These are phyloP conservation scores for Pterois miles DNA, from an alignment of 2,797 vertebrate species.

Conservation along the genomic window DNA sequence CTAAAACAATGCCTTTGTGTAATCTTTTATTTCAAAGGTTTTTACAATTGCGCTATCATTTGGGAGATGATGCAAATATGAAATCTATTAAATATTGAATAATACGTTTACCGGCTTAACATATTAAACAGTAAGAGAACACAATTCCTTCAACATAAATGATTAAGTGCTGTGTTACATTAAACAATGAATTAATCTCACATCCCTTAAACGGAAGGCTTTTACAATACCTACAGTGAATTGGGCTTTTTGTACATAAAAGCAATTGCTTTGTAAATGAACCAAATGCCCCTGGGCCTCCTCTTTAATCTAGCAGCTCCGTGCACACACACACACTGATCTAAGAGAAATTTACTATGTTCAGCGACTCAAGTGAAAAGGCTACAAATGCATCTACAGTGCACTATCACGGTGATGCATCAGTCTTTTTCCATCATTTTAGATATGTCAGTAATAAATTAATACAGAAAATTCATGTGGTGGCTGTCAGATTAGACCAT, in stretches of 20 bases:
- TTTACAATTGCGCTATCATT: background rate
- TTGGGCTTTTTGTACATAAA: conserved; percentile 80
- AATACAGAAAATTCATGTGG: background rate
- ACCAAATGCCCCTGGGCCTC: conserved; percentile 78
- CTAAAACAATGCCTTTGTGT: conserved; percentile 49
- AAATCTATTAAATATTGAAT: conserved; percentile 40
- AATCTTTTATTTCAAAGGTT: conserved; percentile 16
- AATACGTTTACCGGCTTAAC: conserved; percentile 30
- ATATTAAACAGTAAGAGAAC: conserved; percentile 39
- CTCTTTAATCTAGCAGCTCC: conserved; percentile 77
- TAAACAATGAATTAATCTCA: conserved; percentile 73
- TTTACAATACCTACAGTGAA: conserved; percentile 84
- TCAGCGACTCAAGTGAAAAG: conserved; percentile 20
- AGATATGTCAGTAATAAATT: background rate
- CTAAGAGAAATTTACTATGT: conserved; percentile 42
- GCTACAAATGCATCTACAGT: conserved; percentile 2
- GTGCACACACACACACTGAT: conserved; percentile 33
- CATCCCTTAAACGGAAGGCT: conserved; percentile 76
- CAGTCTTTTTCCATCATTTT: background rate
- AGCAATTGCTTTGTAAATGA: conserved; percentile 79
- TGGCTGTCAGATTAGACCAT: background rate
- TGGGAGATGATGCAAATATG: conserved; percentile 31
- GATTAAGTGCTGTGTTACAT: conserved; percentile 64
- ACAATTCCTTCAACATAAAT: conserved; percentile 62
- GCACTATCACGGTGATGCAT: background rate